Evolutionary conservation across 2,113 vertebrate genomes (phyloP).

Genomic region (Pagrus major): DNA sequence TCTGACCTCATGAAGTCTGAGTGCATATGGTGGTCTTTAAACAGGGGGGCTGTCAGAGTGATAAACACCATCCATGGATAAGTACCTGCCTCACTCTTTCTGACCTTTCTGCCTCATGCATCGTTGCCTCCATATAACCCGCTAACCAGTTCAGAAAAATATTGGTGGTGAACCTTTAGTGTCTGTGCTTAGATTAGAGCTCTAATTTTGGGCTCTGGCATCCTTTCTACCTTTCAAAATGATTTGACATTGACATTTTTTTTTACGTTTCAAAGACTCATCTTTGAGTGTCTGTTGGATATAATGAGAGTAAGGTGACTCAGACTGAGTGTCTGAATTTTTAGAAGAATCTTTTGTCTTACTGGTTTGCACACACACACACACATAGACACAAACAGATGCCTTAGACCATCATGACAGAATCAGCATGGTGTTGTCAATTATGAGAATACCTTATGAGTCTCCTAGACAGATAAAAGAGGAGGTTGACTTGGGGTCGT

Average conservation of each 20-base stretch:
- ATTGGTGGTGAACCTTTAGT: slow-evolving; percentile 1
- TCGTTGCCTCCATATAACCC: slow-evolving; percentile 19
- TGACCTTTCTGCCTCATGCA: slow-evolving; percentile 53
- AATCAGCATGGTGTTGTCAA: slow-evolving; percentile 42
- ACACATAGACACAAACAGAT: slow-evolving; percentile 13
- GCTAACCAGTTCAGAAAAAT: slow-evolving; percentile 17
- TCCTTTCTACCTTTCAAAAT: slow-evolving; percentile 18
- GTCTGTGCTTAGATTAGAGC: slow-evolving; percentile 37
- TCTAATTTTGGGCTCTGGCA: slow-evolving; percentile 44
- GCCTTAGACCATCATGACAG: slow-evolving; percentile 29
- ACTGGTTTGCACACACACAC: neutral
- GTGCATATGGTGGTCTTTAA: slow-evolving; percentile 36
- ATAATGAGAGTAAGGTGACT: slow-evolving; percentile 20
- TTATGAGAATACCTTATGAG: slow-evolving; percentile 53
- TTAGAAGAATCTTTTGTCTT: slow-evolving; percentile 28
- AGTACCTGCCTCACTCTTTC: slow-evolving; percentile 21
- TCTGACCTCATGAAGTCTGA: slow-evolving; percentile 30
- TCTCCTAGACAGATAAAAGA: slow-evolving; percentile 49
- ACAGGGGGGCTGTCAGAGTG: slow-evolving; percentile 38
- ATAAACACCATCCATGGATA: slow-evolving; percentile 45
- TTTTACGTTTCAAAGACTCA: slow-evolving; percentile 35
- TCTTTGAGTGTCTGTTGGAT: slow-evolving; percentile 28
- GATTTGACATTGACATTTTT: too few relatives aligned
- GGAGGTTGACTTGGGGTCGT: slow-evolving; percentile 42
- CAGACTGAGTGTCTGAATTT: slow-evolving; percentile 8